These are phyloP conservation scores for Hyperopisus bebe DNA, from an alignment of 2,113 vertebrate genomes.

Conservation along the genomic window DNA sequence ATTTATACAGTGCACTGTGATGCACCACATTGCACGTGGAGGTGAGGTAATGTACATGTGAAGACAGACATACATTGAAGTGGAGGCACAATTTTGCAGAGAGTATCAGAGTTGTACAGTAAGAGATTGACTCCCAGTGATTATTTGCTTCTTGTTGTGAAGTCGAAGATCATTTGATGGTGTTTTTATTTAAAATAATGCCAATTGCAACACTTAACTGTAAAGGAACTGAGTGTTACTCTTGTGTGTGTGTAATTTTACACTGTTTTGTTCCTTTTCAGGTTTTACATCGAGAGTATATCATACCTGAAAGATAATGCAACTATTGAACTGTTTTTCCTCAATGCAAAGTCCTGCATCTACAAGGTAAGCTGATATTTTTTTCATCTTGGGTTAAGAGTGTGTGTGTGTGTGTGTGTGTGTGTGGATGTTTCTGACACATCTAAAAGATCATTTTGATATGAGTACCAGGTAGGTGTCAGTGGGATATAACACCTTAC, in stretches of 20 bases:
- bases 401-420: not conserved
- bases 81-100: not conserved
- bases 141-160: not conserved
- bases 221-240: not conserved
- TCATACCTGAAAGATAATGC: conserved; percentile 91
- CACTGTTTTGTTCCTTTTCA: conserved; percentile 45
- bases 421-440: not conserved
- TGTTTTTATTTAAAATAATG: not conserved
- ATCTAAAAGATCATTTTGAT: not conserved
- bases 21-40: not conserved
- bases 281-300: conserved; percentile 97
- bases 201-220: not conserved
- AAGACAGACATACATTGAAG: not conserved
- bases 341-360: conserved; percentile 93
- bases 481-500: not conserved
- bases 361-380: conserved; percentile 72
- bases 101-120: not conserved
- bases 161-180: conserved; percentile 7
- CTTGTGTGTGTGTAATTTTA: not conserved
- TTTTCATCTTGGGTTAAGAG: not conserved
- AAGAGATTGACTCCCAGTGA: not conserved
- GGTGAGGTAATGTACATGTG: conserved; percentile 32
- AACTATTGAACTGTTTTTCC: conserved; percentile 92
- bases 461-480: not conserved
- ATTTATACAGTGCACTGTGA: not conserved